Evolutionary conservation across 1,140 invertebrate species (phyloP).

Genomic region (Neocloeon triangulifer): DNA sequence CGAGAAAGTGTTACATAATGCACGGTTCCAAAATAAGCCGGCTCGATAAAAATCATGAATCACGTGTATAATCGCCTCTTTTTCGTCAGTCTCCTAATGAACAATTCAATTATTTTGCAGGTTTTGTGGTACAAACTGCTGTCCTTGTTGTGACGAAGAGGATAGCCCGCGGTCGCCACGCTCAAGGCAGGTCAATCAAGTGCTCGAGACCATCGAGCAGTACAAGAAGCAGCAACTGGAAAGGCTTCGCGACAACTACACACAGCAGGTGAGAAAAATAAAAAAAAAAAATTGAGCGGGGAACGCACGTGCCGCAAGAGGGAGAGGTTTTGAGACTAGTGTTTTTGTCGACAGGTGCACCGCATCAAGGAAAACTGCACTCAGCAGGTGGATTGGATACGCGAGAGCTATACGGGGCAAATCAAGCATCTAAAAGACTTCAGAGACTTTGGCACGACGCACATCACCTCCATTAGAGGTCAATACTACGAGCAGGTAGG

Average conservation of each 20-base stretch:
- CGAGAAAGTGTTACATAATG: too few relatives aligned
- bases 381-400: conserved; percentile 80
- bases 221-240: conserved; percentile 77
- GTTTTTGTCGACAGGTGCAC: conserved; percentile 32
- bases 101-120: too few relatives aligned
- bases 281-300: background rate
- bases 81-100: conserved; percentile 15
- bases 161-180: conserved; percentile 52
- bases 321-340: background rate
- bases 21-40: too few relatives aligned
- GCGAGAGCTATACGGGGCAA: conserved; percentile 73
- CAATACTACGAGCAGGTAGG: conserved; percentile 79
- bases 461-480: conserved; percentile 59
- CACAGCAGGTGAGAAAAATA: conserved; percentile 41
- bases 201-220: conserved; percentile 73
- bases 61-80: conserved; percentile 9
- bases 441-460: conserved; percentile 69
- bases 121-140: conserved; percentile 22
- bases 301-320: background rate
- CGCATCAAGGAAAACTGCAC: conserved; percentile 80
- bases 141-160: too few relatives aligned
- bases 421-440: conserved; percentile 71
- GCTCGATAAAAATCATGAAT: too few relatives aligned
- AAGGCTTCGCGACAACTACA: conserved; percentile 72
- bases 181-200: conserved; percentile 57